Conservation (phyloP, 2,113 vertebrate genomes). For the Ellobius talpinus region DNA sequence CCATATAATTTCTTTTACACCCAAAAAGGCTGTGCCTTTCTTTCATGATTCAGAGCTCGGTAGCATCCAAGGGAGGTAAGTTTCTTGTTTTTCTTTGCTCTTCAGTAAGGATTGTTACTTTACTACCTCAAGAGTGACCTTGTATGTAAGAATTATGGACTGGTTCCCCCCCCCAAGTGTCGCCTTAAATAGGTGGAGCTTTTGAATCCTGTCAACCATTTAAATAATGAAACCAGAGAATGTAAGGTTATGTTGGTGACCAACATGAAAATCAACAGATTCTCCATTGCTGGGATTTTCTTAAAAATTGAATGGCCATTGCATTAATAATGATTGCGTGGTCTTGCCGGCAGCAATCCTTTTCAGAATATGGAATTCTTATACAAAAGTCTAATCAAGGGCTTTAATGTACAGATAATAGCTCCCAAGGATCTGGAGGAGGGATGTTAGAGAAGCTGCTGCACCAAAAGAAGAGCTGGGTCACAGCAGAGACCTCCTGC, state of each 20-base stretch:
- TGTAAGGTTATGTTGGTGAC: neutral
- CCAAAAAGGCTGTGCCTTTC: neutral
- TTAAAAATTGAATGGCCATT: neutral
- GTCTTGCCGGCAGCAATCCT: neutral
- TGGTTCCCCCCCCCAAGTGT: neutral
- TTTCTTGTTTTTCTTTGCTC: neutral
- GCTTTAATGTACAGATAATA: neutral
- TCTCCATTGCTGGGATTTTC: conserved; percentile 11
- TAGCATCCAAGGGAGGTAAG: neutral
- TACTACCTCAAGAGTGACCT: neutral
- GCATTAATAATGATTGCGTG: neutral
- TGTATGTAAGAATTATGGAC: neutral
- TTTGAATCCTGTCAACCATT: neutral
- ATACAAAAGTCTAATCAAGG: conserved; percentile 28
- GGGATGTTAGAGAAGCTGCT: neutral
- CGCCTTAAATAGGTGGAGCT: neutral
- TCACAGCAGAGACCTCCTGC: neutral
- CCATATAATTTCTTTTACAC: conserved; percentile 21
- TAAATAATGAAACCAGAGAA: conserved; percentile 1
- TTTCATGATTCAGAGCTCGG: neutral
- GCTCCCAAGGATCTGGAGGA: neutral
- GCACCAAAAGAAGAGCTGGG: neutral
- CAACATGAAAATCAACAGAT: neutral
- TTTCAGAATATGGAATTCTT: neutral
- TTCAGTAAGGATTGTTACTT: neutral